These are phyloP conservation scores for Capreolus pygargus DNA, from an alignment of 2,113 vertebrate species.

Conservation along the genomic window DNA sequence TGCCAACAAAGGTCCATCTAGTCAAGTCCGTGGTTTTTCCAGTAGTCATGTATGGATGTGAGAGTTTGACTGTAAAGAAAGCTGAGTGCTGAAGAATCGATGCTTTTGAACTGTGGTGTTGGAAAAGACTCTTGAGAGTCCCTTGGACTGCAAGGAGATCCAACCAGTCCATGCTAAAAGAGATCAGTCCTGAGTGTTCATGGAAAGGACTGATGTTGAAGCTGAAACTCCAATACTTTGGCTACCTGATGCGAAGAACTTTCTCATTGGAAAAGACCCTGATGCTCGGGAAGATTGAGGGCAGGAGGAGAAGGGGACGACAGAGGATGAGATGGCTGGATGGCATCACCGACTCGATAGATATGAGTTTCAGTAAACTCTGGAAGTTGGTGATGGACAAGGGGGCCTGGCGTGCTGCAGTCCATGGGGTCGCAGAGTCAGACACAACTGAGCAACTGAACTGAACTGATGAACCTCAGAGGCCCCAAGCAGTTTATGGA, in stretches of 20 bases:
- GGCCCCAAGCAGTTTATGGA: neutral
- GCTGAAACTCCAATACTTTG: neutral
- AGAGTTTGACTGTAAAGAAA: neutral
- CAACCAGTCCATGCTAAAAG: neutral
- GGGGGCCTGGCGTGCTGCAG: neutral
- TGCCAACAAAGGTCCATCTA: neutral
- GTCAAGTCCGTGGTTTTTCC: neutral
- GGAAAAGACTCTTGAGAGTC: neutral
- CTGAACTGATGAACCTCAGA: neutral
- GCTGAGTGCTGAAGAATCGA: neutral
- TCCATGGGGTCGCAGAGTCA: rapidly evolving
- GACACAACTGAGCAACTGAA: neutral
- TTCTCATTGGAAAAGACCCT: neutral
- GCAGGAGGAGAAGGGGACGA: neutral
- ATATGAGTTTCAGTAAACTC: neutral
- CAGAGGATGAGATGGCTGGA: neutral
- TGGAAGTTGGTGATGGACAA: neutral
- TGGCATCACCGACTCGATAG: neutral
- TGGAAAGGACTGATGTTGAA: neutral
- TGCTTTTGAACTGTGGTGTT: neutral
- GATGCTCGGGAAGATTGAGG: neutral
- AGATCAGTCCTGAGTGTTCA: neutral
- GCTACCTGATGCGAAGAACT: neutral
- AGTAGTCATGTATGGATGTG: neutral
- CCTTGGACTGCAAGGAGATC: neutral